phyloP scores from a whole-genome alignment of 1,140 invertebrate species.

The Glomeris maerens region DNA sequence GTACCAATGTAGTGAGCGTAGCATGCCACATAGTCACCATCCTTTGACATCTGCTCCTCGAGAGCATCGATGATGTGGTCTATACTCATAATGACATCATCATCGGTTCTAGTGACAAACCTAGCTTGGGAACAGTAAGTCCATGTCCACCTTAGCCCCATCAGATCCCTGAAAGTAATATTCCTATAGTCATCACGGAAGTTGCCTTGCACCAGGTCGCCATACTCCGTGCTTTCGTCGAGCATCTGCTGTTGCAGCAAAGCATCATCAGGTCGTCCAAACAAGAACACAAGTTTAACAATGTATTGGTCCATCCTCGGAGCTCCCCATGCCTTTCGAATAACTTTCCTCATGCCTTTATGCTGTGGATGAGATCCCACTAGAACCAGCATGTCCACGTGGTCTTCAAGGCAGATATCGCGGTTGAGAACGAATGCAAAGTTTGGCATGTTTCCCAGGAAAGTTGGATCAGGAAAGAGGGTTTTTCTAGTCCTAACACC shows the following conservation, averaged over 20 bases:
- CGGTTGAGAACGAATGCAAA: background rate
- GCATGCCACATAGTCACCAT: background rate
- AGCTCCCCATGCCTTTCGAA: background rate
- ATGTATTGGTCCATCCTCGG: background rate
- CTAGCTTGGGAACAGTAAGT: conserved; percentile 12
- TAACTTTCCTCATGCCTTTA: background rate
- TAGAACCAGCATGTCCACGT: background rate
- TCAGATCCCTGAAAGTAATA: conserved; percentile 15
- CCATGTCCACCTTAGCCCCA: conserved; percentile 15
- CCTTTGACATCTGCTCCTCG: background rate
- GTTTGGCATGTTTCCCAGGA: too few relatives aligned
- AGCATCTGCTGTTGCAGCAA: background rate
- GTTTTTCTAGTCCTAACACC: too few relatives aligned
- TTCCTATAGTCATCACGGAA: conserved; percentile 20
- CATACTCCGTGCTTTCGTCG: conserved; percentile 11
- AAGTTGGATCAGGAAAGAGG: too few relatives aligned
- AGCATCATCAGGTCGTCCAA: conserved; percentile 1
- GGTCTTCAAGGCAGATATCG: background rate
- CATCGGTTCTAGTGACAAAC: conserved; percentile 19
- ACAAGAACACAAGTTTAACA: background rate
- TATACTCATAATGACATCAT: conserved; percentile 11
- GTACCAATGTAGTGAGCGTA: background rate
- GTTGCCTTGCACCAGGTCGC: conserved; percentile 17
- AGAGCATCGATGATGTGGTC: background rate
- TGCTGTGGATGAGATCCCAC: conserved; percentile 1